Base-by-base conservation (phyloP, 64 coral and sea anemone species). In the Cladopsammia gracilis region DNA sequence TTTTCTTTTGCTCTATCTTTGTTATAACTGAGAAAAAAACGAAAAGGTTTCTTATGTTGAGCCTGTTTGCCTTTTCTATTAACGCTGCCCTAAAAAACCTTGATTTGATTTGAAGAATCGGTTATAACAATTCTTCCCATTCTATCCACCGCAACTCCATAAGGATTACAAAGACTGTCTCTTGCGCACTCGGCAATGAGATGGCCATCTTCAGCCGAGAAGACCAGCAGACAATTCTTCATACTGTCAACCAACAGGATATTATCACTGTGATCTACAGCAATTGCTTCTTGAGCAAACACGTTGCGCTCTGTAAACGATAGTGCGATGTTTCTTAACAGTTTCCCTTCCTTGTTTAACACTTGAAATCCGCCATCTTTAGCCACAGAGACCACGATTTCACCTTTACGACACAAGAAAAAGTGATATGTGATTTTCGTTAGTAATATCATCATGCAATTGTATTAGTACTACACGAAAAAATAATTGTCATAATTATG, bases 281-380 rank as follows among this genome's bases (percentile, higher is more conserved):
- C 67, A 64, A 95, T 79, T 47, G 85, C 89, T 52, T 92, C 94
- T 1, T 89, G 73, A 73, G 87, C 86, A 20, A 95, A 92, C 0
- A 95, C 25, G 14, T 74, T 73, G 62, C 56, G 15, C 79, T 73
- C 50, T 25, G 25, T 10, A 14, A 62, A 59, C 2, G 72, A 72
- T 15, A 73, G 52, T 44, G 42, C 7, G 58, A 95, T 91, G 19
- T 71, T 62, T 79, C 94, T 62, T 25, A 95, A 7, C 0, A 83
- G 51, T 71, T 88, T 92, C 13, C 88, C 89, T 2, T 92, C 73
- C 20, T 25, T 46, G 82, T 76, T 75, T 3, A 95, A 60, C 15
- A 95, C 94, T 87, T 92, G 82, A 79, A 95, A 88, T 2, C 81
- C 94, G 50, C 81, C 82, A 24, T 88, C 76, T 46, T 92, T 95